Evolutionary conservation across 2,113 vertebrate species (phyloP).

Genomic region (Caranx ignobilis): DNA sequence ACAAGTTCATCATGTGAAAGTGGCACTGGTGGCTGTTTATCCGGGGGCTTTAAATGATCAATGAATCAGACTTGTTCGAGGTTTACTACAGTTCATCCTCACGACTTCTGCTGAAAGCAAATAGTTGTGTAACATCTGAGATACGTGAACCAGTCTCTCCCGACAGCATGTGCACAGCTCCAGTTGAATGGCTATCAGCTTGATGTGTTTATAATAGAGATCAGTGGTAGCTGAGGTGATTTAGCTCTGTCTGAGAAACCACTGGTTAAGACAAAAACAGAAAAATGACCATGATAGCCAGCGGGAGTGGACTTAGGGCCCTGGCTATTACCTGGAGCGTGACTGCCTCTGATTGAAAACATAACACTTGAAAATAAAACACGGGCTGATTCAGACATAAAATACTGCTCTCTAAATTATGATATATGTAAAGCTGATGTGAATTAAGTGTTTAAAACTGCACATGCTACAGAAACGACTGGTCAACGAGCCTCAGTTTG

Average conservation of each 20-base stretch:
- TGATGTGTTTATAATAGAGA: too few relatives aligned
- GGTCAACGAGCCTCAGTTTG: constrained; percentile 31
- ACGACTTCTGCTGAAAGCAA: constrained; percentile 3
- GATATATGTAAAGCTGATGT: fast-evolving
- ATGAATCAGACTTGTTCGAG: background rate
- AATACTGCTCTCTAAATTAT: fast-evolving
- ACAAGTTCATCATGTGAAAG: background rate
- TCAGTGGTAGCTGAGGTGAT: fast-evolving
- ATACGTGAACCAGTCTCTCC: background rate
- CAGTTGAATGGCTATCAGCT: background rate
- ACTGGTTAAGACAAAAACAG: background rate
- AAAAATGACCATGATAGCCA: background rate
- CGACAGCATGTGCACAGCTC: fast-evolving
- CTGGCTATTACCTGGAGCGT: constrained; percentile 45
- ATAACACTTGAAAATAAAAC: background rate
- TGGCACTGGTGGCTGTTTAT: too few relatives aligned
- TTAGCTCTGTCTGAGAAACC: background rate
- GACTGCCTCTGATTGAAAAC: background rate
- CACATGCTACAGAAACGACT: background rate
- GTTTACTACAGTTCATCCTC: constrained; percentile 18
- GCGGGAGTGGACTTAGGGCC: background rate
- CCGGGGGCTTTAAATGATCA: background rate
- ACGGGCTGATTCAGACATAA: too few relatives aligned
- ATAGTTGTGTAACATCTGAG: constrained; percentile 13
- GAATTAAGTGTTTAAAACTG: background rate